Evolutionary conservation across 2,888 invertebrate species (phyloP).

Genomic region (Tridacna gigas): DNA sequence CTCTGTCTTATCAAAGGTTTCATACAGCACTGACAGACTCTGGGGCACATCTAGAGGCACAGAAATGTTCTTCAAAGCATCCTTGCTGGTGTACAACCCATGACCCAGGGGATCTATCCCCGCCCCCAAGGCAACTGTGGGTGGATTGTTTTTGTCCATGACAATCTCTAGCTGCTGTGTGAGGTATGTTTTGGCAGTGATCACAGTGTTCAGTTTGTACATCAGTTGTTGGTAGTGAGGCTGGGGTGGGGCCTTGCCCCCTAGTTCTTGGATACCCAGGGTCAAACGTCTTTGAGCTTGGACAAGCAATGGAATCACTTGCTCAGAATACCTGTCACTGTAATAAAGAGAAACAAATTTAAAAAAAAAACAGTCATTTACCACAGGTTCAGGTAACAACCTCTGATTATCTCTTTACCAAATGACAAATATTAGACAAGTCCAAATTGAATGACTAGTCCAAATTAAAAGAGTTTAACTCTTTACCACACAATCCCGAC

Average conservation of each 20-base stretch:
- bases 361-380: too few relatives aligned
- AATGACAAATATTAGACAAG: too few relatives aligned
- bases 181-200: slow-evolving; percentile 80
- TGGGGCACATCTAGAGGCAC: slow-evolving; percentile 82
- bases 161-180: slow-evolving; percentile 78
- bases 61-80: slow-evolving; percentile 78
- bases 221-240: slow-evolving; percentile 77
- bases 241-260: slow-evolving; percentile 79
- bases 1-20: slow-evolving; percentile 76
- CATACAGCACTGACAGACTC: slow-evolving; percentile 77
- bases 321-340: slow-evolving; percentile 83
- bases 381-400: too few relatives aligned
- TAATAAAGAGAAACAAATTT: too few relatives aligned
- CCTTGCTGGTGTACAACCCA: slow-evolving; percentile 79
- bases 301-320: slow-evolving; percentile 82
- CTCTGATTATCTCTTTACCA: too few relatives aligned
- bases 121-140: slow-evolving; percentile 72
- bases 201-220: slow-evolving; percentile 71
- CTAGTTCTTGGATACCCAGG: slow-evolving; percentile 71
- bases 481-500: too few relatives aligned
- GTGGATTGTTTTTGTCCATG: slow-evolving; percentile 64
- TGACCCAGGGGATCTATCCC: slow-evolving; percentile 81
- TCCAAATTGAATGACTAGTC: too few relatives aligned
- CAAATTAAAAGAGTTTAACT: too few relatives aligned
- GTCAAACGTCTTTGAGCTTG: slow-evolving; percentile 82